Conservation (phyloP, 2,113 vertebrate species). For the Phrynosoma platyrhinos region DNA sequence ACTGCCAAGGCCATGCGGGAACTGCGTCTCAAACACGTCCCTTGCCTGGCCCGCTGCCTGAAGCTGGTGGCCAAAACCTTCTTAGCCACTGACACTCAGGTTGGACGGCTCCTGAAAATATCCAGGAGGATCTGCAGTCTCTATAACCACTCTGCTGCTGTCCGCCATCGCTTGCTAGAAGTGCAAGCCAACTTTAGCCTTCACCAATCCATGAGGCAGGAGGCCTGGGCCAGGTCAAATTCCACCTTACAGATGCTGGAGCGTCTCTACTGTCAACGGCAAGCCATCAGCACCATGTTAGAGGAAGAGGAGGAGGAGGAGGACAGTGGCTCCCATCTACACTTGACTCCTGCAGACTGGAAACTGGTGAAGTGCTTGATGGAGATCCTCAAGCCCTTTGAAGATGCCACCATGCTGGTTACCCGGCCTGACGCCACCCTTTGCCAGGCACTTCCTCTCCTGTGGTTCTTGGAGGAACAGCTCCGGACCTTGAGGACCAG, state of each 20-base stretch:
- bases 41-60: conserved; percentile 23
- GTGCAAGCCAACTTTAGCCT: neutral
- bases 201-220: neutral
- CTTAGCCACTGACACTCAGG: neutral
- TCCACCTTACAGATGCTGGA: conserved; percentile 19
- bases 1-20: neutral
- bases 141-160: neutral
- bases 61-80: neutral
- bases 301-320: neutral
- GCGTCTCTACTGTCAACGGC: neutral
- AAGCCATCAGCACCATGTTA: neutral
- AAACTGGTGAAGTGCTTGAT: conserved; percentile 30
- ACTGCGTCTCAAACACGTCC: neutral
- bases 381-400: conserved; percentile 37
- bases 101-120: neutral
- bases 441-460: conserved; percentile 17
- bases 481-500: conserved; percentile 8
- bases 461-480: conserved; percentile 35
- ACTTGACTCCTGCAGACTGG: neutral
- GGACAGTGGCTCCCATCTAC: neutral
- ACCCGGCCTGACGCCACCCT: neutral
- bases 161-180: neutral
- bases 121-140: conserved; percentile 6
- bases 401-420: neutral
- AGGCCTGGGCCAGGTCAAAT: neutral